A percentile compares a stretch with the other conserved stretches of the same genome.
These are phyloP conservation scores for Triplophysa dalaica DNA, from an alignment of 2,113 vertebrate genomes.

Conservation along the genomic window DNA sequence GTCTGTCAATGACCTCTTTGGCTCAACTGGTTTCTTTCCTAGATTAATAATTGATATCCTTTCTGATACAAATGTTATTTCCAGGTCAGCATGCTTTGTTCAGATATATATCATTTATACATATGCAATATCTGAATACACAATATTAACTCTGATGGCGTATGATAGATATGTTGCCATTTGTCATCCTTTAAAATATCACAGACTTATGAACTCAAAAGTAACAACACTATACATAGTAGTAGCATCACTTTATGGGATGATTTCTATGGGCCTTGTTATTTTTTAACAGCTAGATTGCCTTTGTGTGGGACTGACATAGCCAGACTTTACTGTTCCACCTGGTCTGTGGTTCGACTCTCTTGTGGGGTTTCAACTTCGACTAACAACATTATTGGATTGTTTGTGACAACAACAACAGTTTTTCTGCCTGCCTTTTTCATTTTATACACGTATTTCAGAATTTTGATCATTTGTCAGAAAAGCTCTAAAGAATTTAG, in stretches of 20 bases:
- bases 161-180: conserved; percentile 65
- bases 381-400: conserved; percentile 58
- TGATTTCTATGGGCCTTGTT: neutral
- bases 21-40: conserved; percentile 67
- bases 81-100: conserved; percentile 52
- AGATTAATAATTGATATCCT: conserved; percentile 65
- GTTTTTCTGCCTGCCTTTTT: conserved; percentile 60
- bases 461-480: conserved; percentile 50
- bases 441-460: conserved; percentile 59
- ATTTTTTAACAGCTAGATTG: conserved; percentile 20
- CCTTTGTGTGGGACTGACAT: conserved; percentile 43
- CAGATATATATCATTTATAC: conserved; percentile 59
- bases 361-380: conserved; percentile 53
- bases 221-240: conserved; percentile 41
- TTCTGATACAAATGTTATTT: conserved; percentile 28
- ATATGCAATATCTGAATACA: conserved; percentile 55
- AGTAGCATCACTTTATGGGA: conserved; percentile 41
- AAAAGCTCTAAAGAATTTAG: conserved; percentile 47
- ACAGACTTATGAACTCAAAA: conserved; percentile 56
- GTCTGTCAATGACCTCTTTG: conserved; percentile 68
- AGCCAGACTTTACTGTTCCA: conserved; percentile 32
- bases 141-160: conserved; percentile 60
- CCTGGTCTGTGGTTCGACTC: conserved; percentile 42
- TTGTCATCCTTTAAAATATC: conserved; percentile 61
- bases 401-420: conserved; percentile 45